Base-by-base conservation (phyloP, 1,140 invertebrate genomes). In the Rhagoletis pomonella region DNA sequence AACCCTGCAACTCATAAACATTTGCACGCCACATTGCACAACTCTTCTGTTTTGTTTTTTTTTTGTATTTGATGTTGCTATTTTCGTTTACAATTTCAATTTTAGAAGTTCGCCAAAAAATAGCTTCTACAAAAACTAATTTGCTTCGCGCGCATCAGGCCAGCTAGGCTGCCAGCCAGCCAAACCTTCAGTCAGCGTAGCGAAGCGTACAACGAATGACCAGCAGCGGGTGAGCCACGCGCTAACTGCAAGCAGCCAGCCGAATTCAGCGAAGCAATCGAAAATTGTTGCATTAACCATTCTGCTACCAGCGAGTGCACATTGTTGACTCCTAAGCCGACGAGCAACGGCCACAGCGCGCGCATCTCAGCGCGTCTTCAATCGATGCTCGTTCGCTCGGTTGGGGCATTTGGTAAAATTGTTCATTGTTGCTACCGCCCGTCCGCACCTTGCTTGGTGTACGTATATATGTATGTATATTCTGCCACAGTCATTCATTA, bases 171-270 rank as follows among this genome's bases (percentile, higher is more conserved):
- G 14, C 17, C 69, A 55, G 73, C 14, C n/a, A 42, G 47, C 73
- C 73, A 55, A 81, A 81, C 73, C 73, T 81, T 55, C 73, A 55
- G 73, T 50, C n/a, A 47, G 17, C 47, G 73, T 55, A 55, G 73
- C 73, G 73, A 81, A 81, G 73, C 73, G 73, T 81, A 81, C 73
- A 50, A 29, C 44, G n/a, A 81, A 81, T 81, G 73, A 58, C 50
- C 73, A 42, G 73, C 73, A 81, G 73, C 73, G 73, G 47, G 44
- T 55, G 73, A 81, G 73, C 73, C 73, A 81, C 73, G 73, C 73
- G 73, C 73, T 81, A 55, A 81, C 47, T 55, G 73, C 73, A 3
- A 62, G n/a, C 17, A 62, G 60, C 60, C 60, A 9, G 60, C 60
- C 50, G 10, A 62, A 14, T 29, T 29, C 60, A 62, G 60, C n/a